phyloP scores from a whole-genome alignment of 1,140 invertebrate genomes.

The Plutomurus gul region DNA sequence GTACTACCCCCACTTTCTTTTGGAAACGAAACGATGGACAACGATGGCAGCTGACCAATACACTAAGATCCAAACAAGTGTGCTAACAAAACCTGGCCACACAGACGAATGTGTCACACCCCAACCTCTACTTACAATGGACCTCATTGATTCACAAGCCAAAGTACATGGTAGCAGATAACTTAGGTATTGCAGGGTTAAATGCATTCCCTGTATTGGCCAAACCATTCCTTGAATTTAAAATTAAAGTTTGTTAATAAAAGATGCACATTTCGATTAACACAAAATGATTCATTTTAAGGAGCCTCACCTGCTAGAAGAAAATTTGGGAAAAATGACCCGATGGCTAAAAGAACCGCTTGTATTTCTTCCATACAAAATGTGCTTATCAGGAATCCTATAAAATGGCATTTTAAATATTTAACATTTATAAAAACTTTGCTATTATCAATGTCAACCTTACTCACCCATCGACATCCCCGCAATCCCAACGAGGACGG shows the following conservation, averaged over 20 bases:
- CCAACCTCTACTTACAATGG: conserved; percentile 88
- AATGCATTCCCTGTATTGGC: conserved; percentile 89
- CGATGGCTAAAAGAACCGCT: conserved; percentile 64
- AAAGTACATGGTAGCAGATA: conserved; percentile 84
- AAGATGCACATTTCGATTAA: not conserved
- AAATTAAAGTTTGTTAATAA: not conserved
- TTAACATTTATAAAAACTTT: no score
- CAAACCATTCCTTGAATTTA: conserved; percentile 73
- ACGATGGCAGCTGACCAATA: conserved; percentile 33
- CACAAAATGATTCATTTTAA: not conserved
- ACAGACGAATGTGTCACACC: conserved; percentile 60
- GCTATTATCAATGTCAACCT: conserved; percentile 59
- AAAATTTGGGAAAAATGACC: conserved; percentile 62
- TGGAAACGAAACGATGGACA: not conserved
- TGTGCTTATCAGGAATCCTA: conserved; percentile 62
- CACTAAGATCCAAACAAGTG: conserved; percentile 32
- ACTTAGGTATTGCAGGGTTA: conserved; percentile 70
- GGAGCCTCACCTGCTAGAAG: conserved; percentile 29
- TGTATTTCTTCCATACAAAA: conserved; percentile 63
- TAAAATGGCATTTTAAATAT: no score
- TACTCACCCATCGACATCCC: conserved; percentile 62
- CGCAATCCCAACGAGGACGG: conserved; percentile 59
- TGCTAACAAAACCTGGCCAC: conserved; percentile 37
- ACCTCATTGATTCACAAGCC: conserved; percentile 83
- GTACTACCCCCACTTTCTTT: not conserved